These are phyloP conservation scores for Amyelois transitella DNA, from an alignment of 1,140 invertebrate genomes.

Conservation along the genomic window DNA sequence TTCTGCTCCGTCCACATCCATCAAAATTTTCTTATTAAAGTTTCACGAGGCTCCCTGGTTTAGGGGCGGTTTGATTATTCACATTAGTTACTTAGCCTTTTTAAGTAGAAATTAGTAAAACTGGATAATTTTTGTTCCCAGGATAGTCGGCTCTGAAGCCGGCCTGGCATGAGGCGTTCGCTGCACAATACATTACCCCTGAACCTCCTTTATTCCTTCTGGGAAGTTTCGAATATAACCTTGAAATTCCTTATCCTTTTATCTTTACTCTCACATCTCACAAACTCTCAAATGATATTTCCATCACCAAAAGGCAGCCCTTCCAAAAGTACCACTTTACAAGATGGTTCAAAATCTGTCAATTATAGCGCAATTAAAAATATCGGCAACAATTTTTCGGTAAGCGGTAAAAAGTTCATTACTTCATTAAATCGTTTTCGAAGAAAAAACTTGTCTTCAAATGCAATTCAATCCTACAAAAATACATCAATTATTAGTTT, in stretches of 20 bases:
- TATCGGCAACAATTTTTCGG: constrained; percentile 1
- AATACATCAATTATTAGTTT: not conserved
- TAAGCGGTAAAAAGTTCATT: constrained; percentile 36
- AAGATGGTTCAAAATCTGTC: too few relatives aligned
- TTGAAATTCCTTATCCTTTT: constrained; percentile 27
- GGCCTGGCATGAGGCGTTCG: constrained; percentile 58
- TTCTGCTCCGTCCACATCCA: too few relatives aligned
- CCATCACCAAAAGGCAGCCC: not conserved
- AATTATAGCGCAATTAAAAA: not conserved
- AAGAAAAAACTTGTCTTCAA: constrained; percentile 33
- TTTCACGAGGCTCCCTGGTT: too few relatives aligned
- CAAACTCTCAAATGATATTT: constrained; percentile 42
- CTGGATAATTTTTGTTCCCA: constrained; percentile 43
- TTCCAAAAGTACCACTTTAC: too few relatives aligned
- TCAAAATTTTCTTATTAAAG: too few relatives aligned
- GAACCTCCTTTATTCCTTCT: constrained; percentile 44
- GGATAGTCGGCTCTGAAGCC: constrained; percentile 52
- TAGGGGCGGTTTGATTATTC: too few relatives aligned
- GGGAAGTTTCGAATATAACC: constrained; percentile 35
- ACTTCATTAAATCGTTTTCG: constrained; percentile 40
- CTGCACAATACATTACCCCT: constrained; percentile 28
- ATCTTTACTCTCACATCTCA: constrained; percentile 29
- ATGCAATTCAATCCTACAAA: not conserved
- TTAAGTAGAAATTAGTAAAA: too few relatives aligned
- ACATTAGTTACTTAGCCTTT: too few relatives aligned